Percentiles rank a stretch among this genome's conserved stretches.
Evolutionary conservation across 2,888 invertebrate species (phyloP).

Genomic region (Aradus depressus): DNA sequence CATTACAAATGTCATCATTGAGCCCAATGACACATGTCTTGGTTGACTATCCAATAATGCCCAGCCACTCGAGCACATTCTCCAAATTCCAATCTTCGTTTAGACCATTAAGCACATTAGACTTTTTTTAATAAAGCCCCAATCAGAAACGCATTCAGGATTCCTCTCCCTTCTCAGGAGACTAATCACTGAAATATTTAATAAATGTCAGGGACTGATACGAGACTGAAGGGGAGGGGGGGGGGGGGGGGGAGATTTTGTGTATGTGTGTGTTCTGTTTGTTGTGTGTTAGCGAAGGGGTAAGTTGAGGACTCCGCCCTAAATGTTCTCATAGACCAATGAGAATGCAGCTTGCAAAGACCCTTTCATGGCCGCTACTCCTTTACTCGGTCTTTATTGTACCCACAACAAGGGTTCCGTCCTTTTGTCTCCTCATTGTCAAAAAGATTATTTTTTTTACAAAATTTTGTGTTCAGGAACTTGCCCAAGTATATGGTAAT

Average conservation of each 20-base stretch:
- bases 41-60: not conserved
- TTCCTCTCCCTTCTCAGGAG: too few species aligned
- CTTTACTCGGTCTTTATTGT: not conserved
- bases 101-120: not conserved
- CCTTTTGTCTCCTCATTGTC: too few species aligned
- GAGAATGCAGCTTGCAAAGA: not conserved
- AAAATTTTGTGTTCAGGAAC: too few species aligned
- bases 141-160: slow-evolving; percentile 18
- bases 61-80: not conserved
- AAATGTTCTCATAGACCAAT: not conserved
- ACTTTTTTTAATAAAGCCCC: slow-evolving; percentile 15
- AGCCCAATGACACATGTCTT: not conserved
- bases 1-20: not conserved
- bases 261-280: too few species aligned
- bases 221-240: not conserved
- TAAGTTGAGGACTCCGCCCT: too few species aligned
- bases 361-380: not conserved
- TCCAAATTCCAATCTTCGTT: not conserved
- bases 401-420: too few species aligned
- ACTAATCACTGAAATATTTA: slow-evolving; percentile 19
- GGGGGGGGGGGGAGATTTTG: too few species aligned
- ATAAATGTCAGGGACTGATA: slow-evolving; percentile 11
- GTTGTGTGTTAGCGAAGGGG: too few species aligned
- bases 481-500: too few species aligned
- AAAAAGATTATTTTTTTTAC: too few species aligned